Evolutionary conservation across 2,797 vertebrate genomes (phyloP).

Genomic region (Artibeus jamaicensis): DNA sequence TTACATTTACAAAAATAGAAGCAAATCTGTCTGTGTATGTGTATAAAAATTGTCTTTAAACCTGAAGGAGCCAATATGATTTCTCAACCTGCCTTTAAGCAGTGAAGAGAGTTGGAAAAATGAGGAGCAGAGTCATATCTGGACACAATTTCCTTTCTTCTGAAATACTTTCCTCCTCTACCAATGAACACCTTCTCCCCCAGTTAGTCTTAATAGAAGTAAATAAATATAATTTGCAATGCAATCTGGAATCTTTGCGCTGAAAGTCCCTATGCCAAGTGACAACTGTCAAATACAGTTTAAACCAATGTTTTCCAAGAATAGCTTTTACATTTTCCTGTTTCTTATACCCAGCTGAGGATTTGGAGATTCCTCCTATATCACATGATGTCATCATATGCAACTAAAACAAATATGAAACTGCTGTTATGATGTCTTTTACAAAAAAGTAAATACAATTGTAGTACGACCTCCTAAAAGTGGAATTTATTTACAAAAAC

Average conservation of each 20-base stretch:
- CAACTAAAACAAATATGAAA: neutral
- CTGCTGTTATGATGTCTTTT: neutral
- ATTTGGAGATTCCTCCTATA: neutral
- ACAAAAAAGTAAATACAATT: neutral
- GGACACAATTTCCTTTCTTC: neutral
- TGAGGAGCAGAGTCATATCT: neutral
- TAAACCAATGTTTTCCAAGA: slow-evolving; percentile 47
- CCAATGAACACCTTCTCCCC: neutral
- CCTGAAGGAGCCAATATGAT: neutral
- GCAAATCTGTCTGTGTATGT: neutral
- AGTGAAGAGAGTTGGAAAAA: neutral
- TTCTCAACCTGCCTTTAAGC: neutral
- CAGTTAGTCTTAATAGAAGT: slow-evolving; percentile 45
- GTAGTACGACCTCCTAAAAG: neutral
- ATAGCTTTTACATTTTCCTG: neutral
- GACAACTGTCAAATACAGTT: slow-evolving; percentile 32
- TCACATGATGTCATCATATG: neutral
- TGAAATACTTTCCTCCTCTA: neutral
- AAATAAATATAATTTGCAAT: slow-evolving; percentile 66
- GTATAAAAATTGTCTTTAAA: neutral
- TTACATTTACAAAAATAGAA: neutral
- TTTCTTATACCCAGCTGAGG: neutral
- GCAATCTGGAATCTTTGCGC: slow-evolving; percentile 49
- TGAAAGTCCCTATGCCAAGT: slow-evolving; percentile 28
- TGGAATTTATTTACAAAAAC: neutral